Base-by-base conservation (phyloP, 2,888 invertebrate genomes). In the Drosophila longiperda region DNA sequence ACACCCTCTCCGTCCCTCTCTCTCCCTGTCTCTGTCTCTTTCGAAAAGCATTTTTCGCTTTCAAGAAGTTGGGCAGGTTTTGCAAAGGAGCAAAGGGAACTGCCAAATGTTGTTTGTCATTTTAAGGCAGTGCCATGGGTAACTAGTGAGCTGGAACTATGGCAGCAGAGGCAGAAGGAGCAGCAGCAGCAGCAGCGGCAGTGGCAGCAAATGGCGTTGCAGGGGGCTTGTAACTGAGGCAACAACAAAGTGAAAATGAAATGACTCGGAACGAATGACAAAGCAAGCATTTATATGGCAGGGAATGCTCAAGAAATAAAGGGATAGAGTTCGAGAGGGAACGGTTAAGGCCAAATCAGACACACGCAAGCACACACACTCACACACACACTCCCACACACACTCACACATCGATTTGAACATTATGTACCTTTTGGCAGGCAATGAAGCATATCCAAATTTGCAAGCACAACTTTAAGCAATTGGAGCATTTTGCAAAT, bases 201-300 rank as follows among this genome's bases (percentile, higher is more conserved):
- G 53, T n/a, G 77, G 78, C 71, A 83, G 73, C 75, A 83, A 87
- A 85, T 82, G 82, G 83, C 70, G 80, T 73, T 87, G 88, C 83
- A 80, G 58, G 67, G 68, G 57, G 53, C 66, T 71, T 75, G 53
- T 52, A 73, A 52, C 78, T 80, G 73, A 75, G 81, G 82, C 87
- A 86, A 87, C 90, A 89, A 90, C 82, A 87, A 87, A 90, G 89
- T 87, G 89, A 89, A 87, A 90, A 90, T 89, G 90, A 87, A 87
- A 90, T 87, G 87, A 87, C 86, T 90, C 81, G 87, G 85, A 90
- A 90, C 90, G 90, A 90, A 87, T 90, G 87, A 83, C 85, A 86
- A 83, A 89, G 90, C 85, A 87, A 85, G 85, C 85, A 83, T 86
- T 86, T 86, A 86, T 87, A 85, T 80, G 89, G 75, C 73, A 81